A percentile compares a stretch with the other conserved stretches of the same genome.
Conservation (phyloP, 2,888 invertebrate genomes). For the Mesoligia furuncula region DNA sequence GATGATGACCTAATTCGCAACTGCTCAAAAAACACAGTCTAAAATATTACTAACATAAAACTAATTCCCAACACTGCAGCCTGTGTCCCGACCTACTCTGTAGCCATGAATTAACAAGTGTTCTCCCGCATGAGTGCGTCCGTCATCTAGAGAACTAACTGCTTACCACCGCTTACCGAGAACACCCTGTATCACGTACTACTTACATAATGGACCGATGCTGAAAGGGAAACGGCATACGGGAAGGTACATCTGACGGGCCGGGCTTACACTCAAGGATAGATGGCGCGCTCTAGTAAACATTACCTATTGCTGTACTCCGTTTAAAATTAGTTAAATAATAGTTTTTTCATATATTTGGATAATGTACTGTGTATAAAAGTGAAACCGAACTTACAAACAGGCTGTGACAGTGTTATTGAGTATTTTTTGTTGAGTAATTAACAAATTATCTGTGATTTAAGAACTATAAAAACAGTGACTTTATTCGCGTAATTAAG, state of each 20-base stretch:
- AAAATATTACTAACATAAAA: not conserved
- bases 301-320: no score
- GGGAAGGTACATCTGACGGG: not conserved
- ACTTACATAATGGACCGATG: constrained; percentile 51
- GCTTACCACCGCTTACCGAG: constrained; percentile 48
- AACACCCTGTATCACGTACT: constrained; percentile 37
- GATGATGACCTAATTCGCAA: no score
- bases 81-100: constrained; percentile 41
- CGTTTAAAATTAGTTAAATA: no score
- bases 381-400: no score
- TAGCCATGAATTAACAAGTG: constrained; percentile 51
- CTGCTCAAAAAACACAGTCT: not conserved
- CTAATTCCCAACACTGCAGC: not conserved
- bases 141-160: constrained; percentile 37
- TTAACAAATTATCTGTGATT: no score
- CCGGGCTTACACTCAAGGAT: not conserved
- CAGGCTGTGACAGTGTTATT: no score
- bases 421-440: no score
- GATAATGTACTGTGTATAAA: no score
- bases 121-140: constrained; percentile 43
- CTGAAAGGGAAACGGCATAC: constrained; percentile 43
- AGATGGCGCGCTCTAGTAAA: no score
- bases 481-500: no score
- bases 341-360: no score
- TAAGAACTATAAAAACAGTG: no score